A percentile compares a stretch with the other conserved stretches of the same genome.
Conservation (phyloP, 2,888 invertebrate genomes). For the Philaethria dido region DNA sequence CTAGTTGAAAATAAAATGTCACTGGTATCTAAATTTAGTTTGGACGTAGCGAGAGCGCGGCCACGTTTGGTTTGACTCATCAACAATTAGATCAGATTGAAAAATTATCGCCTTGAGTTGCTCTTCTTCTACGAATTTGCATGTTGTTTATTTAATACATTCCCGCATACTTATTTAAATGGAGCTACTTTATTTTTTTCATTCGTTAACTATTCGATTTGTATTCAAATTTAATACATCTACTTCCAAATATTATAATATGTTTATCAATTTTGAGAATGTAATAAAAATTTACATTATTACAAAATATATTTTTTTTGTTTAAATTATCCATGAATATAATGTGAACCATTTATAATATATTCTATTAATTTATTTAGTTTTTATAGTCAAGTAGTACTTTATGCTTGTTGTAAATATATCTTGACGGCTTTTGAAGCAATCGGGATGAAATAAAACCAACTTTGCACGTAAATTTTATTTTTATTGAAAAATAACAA, state of each 20-base stretch:
- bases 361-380: no score
- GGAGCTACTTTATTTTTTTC: background rate
- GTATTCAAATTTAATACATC: no score
- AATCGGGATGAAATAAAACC: slow-evolving; percentile 16
- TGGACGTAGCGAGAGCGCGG: slow-evolving; percentile 53
- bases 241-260: no score
- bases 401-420: background rate
- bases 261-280: no score
- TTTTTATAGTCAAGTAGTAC: no score
- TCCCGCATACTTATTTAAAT: slow-evolving; percentile 5
- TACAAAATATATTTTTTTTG: background rate
- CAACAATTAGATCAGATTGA: slow-evolving; percentile 58
- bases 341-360: no score
- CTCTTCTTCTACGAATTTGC: slow-evolving; percentile 32
- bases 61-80: slow-evolving; percentile 54
- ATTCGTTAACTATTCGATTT: no score
- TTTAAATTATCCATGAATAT: background rate
- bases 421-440: background rate
- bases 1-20: slow-evolving; percentile 64
- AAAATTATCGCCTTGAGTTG: slow-evolving; percentile 41
- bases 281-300: no score
- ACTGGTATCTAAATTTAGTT: slow-evolving; percentile 71
- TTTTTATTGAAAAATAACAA: slow-evolving; percentile 41
- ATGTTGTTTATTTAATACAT: slow-evolving; percentile 18
- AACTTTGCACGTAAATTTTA: slow-evolving; percentile 1